phyloP scores from a whole-genome alignment of 2,113 vertebrate genomes.

The Myotis yumanensis region DNA sequence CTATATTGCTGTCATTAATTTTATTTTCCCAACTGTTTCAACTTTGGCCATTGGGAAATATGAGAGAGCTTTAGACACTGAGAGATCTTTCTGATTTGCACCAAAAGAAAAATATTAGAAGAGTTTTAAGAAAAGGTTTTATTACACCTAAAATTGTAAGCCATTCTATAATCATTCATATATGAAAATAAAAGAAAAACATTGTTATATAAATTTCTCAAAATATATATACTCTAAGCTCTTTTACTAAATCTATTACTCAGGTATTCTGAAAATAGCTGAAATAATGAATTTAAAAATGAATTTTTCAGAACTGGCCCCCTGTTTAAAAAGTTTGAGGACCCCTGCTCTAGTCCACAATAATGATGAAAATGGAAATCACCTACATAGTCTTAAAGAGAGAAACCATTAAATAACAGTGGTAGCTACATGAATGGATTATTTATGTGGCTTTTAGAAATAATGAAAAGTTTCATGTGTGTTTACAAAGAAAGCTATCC shows the following conservation, averaged over 20 bases:
- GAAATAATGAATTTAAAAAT: background rate
- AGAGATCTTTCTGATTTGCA: background rate
- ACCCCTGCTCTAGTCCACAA: background rate
- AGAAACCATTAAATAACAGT: background rate
- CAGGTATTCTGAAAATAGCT: background rate
- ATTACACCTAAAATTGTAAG: background rate
- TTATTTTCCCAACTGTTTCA: background rate
- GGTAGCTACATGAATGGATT: background rate
- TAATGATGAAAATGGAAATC: background rate
- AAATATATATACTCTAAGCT: background rate
- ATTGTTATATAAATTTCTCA: background rate
- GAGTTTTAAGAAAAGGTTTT: background rate
- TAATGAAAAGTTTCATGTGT: background rate
- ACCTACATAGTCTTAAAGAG: background rate
- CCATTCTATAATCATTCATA: background rate
- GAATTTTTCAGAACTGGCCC: background rate
- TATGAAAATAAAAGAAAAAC: background rate
- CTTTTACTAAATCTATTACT: background rate
- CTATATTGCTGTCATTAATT: background rate
- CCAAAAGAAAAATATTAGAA: background rate
- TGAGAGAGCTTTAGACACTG: background rate
- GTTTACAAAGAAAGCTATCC: background rate
- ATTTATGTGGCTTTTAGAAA: background rate
- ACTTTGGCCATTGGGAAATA: background rate
- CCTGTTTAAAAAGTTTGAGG: too few species aligned